Evolutionary conservation across 1,140 invertebrate genomes (phyloP).

Genomic region (Pseudomyrmex gracilis): DNA sequence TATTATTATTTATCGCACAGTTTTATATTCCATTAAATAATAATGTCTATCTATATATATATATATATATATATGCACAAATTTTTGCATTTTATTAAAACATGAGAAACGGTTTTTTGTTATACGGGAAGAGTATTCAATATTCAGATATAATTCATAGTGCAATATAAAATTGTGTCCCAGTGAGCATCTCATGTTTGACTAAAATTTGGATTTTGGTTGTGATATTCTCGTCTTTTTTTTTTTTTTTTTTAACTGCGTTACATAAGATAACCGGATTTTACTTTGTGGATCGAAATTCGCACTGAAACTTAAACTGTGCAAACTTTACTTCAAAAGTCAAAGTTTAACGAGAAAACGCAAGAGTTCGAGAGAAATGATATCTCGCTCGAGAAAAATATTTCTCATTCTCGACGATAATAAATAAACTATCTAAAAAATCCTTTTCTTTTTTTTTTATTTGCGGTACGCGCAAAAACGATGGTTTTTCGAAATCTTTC

Average conservation of each 20-base stretch:
- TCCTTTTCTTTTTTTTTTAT: conserved; percentile 31
- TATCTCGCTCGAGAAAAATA: neutral
- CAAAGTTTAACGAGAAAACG: neutral
- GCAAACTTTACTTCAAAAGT: neutral
- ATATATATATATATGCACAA: neutral
- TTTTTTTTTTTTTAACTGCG: neutral
- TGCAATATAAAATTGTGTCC: neutral
- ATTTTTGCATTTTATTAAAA: conserved; percentile 14
- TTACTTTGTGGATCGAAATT: too few relatives aligned
- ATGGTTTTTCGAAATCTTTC: conserved; percentile 55
- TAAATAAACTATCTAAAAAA: neutral
- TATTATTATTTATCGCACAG: too few relatives aligned
- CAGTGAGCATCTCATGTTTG: conserved; percentile 9
- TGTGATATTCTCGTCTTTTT: neutral
- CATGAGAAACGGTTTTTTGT: neutral
- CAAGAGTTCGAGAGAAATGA: neutral
- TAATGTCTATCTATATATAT: too few relatives aligned
- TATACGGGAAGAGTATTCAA: neutral
- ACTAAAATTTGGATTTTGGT: conserved; percentile 28
- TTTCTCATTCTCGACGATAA: neutral
- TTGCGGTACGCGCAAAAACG: neutral
- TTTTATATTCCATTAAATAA: too few relatives aligned
- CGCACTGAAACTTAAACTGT: neutral
- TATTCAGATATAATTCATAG: neutral
- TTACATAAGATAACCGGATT: too few relatives aligned